A percentile compares a stretch with the other conserved stretches of the same genome.
These are phyloP conservation scores for Erpetoichthys calabaricus DNA, from an alignment of 2,797 vertebrate species.

Conservation along the genomic window DNA sequence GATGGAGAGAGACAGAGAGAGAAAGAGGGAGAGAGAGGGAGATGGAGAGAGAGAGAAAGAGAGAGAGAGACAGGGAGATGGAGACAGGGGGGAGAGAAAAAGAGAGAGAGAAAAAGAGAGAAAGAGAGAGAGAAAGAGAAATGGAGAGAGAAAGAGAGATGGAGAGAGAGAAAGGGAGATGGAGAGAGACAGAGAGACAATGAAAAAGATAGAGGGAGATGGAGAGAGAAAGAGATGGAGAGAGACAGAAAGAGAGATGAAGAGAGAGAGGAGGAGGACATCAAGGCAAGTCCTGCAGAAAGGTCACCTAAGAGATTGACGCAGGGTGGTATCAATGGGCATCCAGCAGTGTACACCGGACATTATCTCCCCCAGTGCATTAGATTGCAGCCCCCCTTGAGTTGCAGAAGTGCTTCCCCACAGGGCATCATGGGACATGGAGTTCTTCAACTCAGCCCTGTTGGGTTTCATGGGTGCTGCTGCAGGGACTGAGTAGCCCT, in stretches of 20 bases:
- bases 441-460: too few species aligned
- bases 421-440: neutral
- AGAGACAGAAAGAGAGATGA: neutral
- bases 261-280: neutral
- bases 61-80: too few species aligned
- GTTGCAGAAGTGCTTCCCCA: conserved; percentile 4
- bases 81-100: neutral
- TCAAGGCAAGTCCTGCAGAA: neutral
- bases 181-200: too few species aligned
- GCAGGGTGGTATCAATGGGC: too few species aligned
- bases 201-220: too few species aligned
- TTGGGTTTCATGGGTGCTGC: too few species aligned
- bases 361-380: neutral
- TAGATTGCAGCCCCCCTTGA: neutral
- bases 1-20: too few species aligned
- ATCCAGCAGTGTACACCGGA: too few species aligned
- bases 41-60: neutral
- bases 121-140: neutral
- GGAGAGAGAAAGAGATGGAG: neutral
- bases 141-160: too few species aligned
- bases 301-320: too few species aligned
- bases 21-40: too few species aligned
- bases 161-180: too few species aligned
- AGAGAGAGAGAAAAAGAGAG: neutral
- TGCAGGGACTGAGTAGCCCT: neutral